These are phyloP conservation scores for Diarsia dahlii DNA, from an alignment of 2,888 invertebrate species.

Conservation along the genomic window DNA sequence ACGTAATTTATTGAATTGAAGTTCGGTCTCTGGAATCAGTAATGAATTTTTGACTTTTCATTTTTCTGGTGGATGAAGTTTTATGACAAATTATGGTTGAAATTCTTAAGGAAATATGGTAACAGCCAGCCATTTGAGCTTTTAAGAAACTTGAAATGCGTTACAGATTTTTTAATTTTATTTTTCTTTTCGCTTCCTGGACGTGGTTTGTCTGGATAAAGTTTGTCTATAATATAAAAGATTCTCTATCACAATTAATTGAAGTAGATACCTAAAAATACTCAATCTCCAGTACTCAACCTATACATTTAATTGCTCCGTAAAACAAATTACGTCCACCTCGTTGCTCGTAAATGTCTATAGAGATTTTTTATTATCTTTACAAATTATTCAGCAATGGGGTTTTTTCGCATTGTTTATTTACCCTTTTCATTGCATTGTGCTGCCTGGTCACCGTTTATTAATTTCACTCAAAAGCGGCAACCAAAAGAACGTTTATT, in stretches of 20 bases:
- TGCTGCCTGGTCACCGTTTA: slow-evolving; percentile 50
- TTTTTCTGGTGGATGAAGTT: slow-evolving; percentile 1
- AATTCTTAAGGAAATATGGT: background rate
- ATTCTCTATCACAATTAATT: slow-evolving; percentile 14
- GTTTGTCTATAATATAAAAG: no score
- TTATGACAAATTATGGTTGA: slow-evolving; percentile 1
- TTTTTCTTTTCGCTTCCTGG: no score
- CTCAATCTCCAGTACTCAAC: slow-evolving; percentile 9
- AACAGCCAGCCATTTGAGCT: background rate
- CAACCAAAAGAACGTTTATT: slow-evolving; percentile 22
- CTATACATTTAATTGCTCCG: slow-evolving; percentile 64
- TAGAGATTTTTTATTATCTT: slow-evolving; percentile 65
- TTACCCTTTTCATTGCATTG: slow-evolving; percentile 60
- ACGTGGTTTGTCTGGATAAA: no score
- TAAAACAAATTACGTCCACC: slow-evolving; percentile 69
- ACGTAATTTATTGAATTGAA: slow-evolving; percentile 70
- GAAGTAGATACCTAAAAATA: slow-evolving; percentile 28
- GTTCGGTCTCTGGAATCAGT: slow-evolving; percentile 59
- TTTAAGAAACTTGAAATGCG: background rate
- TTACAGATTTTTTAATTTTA: background rate
- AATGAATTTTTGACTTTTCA: slow-evolving; percentile 40
- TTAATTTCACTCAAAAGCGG: slow-evolving; percentile 50
- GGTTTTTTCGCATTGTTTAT: slow-evolving; percentile 49
- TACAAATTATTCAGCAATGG: slow-evolving; percentile 54
- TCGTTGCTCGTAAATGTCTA: slow-evolving; percentile 67